Base-by-base conservation (phyloP, 2,113 vertebrate species). In the Esox niger region DNA sequence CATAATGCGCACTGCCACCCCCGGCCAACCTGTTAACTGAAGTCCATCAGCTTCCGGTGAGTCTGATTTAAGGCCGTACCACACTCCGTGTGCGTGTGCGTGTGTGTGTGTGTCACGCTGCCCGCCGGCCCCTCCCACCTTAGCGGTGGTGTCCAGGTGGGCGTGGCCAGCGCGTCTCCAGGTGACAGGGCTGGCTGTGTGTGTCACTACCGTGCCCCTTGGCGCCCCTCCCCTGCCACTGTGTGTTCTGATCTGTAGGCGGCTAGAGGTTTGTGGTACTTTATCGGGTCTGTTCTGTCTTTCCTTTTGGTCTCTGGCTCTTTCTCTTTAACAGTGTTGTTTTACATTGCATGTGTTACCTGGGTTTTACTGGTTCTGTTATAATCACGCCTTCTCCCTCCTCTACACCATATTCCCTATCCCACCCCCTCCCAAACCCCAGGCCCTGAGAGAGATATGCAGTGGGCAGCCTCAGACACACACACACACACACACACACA, bases 281-380 rank as follows among this genome's bases (percentile, higher is more conserved):
- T 94, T 90, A 93, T 93, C 92, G 89, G 92, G 93, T 90, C 86
- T 90, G 87, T 92, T 82, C 76, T 86, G 69, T 86, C 76, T 79
- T 74, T 79, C 57, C 77, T 69, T 78, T 77, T 84, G 74, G 67
- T 82, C 76, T 87, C 77, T 54, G 80, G 73, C 71, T 83, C 71
- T 79, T 84, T 77, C 64, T 87, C 75, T 88, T 81, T 91, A 85
- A 90, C 82, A 81, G 89, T 83, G 77, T 90, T 86, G 88, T 94
- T 88, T 91, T 89, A 88, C 94, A 90, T 93, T 98, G 97, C 97
- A 99, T 98, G 96, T 93, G 70, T 92, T 94, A 92, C 94, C 87
- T 87, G 91, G 83, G 90, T 94, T 95, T 93, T 91, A 91, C 92
- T 92, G 66, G 73, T 54, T 79, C 33, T 86, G 79, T 82, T 78